These are phyloP conservation scores for Arnoldichthys spilopterus DNA, from an alignment of 2,797 vertebrate genomes.

Conservation along the genomic window DNA sequence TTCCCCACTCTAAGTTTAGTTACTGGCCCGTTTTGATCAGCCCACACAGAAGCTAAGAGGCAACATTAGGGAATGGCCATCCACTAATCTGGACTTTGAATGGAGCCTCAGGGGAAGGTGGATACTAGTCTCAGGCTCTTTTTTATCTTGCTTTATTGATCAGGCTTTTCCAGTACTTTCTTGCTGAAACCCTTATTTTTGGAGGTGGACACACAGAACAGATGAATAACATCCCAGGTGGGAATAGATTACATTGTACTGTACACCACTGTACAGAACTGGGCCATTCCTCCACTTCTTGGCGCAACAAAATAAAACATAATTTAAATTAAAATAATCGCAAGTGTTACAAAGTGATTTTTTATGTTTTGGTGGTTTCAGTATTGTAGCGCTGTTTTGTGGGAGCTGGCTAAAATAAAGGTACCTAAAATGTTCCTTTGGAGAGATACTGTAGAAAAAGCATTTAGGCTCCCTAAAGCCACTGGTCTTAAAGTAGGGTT, in stretches of 20 bases:
- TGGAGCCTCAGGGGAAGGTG: constrained; percentile 40
- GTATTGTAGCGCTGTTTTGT: not conserved
- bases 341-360: not conserved
- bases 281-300: not conserved
- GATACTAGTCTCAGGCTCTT: constrained; percentile 35
- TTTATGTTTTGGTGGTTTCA: not conserved
- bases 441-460: too few relatives aligned
- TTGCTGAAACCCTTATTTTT: constrained; percentile 27
- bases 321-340: too few relatives aligned
- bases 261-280: not conserved
- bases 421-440: not conserved
- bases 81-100: constrained; percentile 57
- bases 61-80: constrained; percentile 46
- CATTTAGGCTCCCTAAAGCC: too few relatives aligned
- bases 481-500: too few relatives aligned
- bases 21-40: constrained; percentile 42
- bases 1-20: constrained; percentile 51
- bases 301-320: not conserved
- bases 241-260: not conserved
- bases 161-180: constrained; percentile 28
- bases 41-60: constrained; percentile 29
- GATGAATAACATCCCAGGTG: constrained; percentile 24
- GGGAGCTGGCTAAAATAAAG: not conserved
- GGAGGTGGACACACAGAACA: constrained; percentile 10
- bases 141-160: constrained; percentile 55